phyloP scores from a whole-genome alignment of 2,797 vertebrate genomes.

The Eospalax fontanierii region DNA sequence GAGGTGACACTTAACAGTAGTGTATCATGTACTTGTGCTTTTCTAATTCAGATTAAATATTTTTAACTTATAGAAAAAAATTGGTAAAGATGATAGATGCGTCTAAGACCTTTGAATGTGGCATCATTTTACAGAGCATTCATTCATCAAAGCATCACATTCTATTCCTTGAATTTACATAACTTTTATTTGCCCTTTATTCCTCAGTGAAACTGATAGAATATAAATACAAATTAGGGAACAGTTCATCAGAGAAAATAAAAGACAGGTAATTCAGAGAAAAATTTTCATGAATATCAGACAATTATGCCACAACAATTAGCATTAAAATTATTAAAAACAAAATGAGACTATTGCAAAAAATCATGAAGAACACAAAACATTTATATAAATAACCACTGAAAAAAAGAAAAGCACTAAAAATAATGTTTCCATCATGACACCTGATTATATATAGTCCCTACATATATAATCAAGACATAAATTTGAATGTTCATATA shows the following conservation, averaged over 20 bases:
- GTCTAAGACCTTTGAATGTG: neutral
- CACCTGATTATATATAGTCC: neutral
- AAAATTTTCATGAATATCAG: neutral
- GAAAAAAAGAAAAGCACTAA: neutral
- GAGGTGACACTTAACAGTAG: neutral
- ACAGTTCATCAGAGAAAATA: neutral
- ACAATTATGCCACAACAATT: neutral
- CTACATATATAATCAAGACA: neutral
- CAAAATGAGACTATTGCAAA: neutral
- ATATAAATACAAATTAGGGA: neutral
- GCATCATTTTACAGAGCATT: neutral
- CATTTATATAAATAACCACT: neutral
- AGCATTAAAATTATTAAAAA: neutral
- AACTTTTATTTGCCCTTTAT: neutral
- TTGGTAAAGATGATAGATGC: neutral
- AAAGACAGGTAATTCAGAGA: neutral
- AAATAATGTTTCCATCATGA: neutral
- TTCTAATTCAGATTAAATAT: neutral
- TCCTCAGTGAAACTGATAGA: neutral
- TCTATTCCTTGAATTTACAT: neutral
- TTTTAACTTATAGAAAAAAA: neutral
- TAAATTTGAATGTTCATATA: neutral
- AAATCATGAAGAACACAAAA: neutral
- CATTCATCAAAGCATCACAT: neutral
- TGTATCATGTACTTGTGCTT: neutral